Evolutionary conservation across 2,888 invertebrate genomes (phyloP).

Genomic region (Linyphia triangularis): DNA sequence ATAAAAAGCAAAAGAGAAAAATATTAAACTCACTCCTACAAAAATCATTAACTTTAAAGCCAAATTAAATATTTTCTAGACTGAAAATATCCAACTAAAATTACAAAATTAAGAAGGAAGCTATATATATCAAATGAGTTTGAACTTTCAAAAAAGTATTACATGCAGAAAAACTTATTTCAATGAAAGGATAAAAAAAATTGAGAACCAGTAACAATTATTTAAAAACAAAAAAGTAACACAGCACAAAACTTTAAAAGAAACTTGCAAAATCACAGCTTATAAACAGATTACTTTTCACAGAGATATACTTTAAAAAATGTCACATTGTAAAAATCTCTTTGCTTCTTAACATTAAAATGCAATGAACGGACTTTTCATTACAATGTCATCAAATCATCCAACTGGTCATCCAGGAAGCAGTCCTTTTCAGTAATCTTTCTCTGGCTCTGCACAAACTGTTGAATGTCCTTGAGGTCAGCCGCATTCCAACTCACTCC

Average conservation of each 20-base stretch:
- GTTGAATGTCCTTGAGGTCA: slow-evolving; percentile 64
- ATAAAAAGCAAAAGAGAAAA: neutral
- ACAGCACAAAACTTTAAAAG: neutral
- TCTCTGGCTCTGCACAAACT: slow-evolving; percentile 62
- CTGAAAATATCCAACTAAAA: neutral
- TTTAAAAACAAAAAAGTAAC: neutral
- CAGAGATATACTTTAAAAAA: neutral
- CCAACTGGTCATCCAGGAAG: slow-evolving; percentile 69
- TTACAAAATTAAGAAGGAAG: neutral
- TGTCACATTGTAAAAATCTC: neutral
- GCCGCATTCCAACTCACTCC: slow-evolving; percentile 50
- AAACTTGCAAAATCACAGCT: slow-evolving; percentile 28
- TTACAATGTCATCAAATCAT: slow-evolving; percentile 64
- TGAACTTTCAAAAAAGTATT: no score
- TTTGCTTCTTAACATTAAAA: neutral
- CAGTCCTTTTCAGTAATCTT: slow-evolving; percentile 58
- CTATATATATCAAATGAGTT: neutral
- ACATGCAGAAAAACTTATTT: no score
- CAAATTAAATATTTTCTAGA: neutral
- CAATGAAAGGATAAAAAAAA: no score
- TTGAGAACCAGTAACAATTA: no score
- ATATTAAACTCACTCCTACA: neutral
- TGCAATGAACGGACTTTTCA: neutral
- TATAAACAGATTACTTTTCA: neutral
- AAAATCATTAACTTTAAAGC: neutral